phyloP scores from a whole-genome alignment of 2,888 invertebrate genomes.

The Trissoscelio sp. region DNA sequence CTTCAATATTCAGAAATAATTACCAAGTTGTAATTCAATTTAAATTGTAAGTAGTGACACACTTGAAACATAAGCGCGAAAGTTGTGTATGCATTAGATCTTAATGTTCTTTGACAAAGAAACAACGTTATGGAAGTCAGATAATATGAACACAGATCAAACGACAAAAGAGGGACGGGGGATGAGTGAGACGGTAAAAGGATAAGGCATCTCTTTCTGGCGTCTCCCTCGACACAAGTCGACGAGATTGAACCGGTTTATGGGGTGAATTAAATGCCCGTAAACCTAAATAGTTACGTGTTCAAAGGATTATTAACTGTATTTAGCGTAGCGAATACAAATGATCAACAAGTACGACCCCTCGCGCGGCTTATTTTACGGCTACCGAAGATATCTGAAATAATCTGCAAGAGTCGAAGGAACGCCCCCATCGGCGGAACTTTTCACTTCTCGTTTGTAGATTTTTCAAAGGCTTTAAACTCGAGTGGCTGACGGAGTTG shows the following conservation, averaged over 20 bases:
- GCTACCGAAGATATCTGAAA: slow-evolving; percentile 51
- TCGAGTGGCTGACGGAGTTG: slow-evolving; percentile 50
- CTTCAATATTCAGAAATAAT: slow-evolving; percentile 22
- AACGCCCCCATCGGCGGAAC: slow-evolving; percentile 49
- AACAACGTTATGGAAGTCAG: slow-evolving; percentile 40
- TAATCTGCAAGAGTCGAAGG: slow-evolving; percentile 43
- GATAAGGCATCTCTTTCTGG: slow-evolving; percentile 34
- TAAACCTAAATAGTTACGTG: slow-evolving; percentile 78
- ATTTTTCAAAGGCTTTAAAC: slow-evolving; percentile 63
- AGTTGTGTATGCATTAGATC: slow-evolving; percentile 30
- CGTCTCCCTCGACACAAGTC: slow-evolving; percentile 38
- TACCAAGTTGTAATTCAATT: slow-evolving; percentile 24
- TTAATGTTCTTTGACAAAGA: slow-evolving; percentile 35
- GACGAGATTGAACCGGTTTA: slow-evolving; percentile 51
- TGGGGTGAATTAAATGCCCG: slow-evolving; percentile 74
- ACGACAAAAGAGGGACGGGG: slow-evolving; percentile 32
- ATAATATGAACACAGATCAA: slow-evolving; percentile 50
- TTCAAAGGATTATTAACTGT: slow-evolving; percentile 77
- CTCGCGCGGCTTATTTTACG: slow-evolving; percentile 45
- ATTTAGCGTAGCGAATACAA: slow-evolving; percentile 79
- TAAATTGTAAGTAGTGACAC: slow-evolving; percentile 12
- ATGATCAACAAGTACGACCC: slow-evolving; percentile 78
- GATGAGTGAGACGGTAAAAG: slow-evolving; percentile 46
- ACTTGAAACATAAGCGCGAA: slow-evolving; percentile 29
- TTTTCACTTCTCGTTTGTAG: slow-evolving; percentile 58